Conservation (phyloP, 2,113 vertebrate genomes). For the Mionectes macconnelli region DNA sequence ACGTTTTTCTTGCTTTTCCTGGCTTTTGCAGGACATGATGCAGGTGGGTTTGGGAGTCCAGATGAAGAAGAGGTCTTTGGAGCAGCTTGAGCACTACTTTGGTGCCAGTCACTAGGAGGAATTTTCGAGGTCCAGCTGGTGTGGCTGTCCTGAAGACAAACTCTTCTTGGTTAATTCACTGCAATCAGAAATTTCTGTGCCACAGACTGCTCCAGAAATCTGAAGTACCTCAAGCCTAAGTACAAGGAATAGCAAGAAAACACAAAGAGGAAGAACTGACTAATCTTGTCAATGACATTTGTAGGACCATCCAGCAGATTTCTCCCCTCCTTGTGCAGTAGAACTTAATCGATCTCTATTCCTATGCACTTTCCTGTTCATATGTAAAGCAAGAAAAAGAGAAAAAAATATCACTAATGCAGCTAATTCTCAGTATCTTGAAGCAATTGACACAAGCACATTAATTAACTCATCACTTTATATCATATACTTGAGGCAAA, state of each 20-base stretch:
- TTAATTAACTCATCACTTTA: slow-evolving; percentile 64
- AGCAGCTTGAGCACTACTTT: neutral
- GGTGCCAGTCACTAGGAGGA: neutral
- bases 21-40: neutral
- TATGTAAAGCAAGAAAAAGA: neutral
- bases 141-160: neutral
- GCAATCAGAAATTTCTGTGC: neutral
- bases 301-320: neutral
- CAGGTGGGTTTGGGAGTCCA: neutral
- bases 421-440: slow-evolving; percentile 56
- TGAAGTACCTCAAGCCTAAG: neutral
- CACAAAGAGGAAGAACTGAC: neutral
- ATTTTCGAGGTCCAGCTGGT: neutral
- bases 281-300: neutral
- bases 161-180: neutral
- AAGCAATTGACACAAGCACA: slow-evolving; percentile 64
- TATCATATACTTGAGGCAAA: slow-evolving; percentile 52
- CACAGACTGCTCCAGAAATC: neutral
- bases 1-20: neutral
- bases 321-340: neutral
- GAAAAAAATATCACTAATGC: slow-evolving; percentile 19
- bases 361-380: neutral
- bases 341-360: neutral
- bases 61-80: neutral
- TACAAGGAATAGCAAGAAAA: neutral